These are phyloP conservation scores for Mionectes olivaceus DNA, from an alignment of 2,797 vertebrate genomes.

Conservation along the genomic window DNA sequence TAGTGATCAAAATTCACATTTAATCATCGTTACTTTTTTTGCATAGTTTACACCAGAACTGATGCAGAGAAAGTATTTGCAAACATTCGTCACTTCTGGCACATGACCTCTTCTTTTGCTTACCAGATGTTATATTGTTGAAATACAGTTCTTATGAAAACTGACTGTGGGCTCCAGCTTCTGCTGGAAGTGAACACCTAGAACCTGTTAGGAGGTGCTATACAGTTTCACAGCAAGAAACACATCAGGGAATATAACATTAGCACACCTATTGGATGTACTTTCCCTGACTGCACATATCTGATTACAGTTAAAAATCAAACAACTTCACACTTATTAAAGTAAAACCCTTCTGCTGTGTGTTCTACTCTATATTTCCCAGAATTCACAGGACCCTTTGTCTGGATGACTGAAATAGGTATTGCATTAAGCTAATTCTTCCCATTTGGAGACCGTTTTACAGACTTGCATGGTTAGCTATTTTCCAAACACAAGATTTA, in stretches of 20 bases:
- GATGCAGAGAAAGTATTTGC: not conserved
- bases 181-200: not conserved
- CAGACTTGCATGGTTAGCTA: not conserved
- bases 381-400: not conserved
- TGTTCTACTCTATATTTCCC: not conserved
- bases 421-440: not conserved
- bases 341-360: not conserved
- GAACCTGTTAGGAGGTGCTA: not conserved
- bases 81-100: not conserved
- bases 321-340: not conserved
- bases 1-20: not conserved
- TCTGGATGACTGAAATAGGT: not conserved
- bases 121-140: not conserved
- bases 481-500: not conserved
- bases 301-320: not conserved
- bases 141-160: not conserved
- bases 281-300: not conserved
- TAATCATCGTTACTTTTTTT: not conserved
- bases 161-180: not conserved
- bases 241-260: not conserved
- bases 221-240: not conserved
- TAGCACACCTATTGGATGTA: not conserved
- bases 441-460: not conserved
- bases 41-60: not conserved
- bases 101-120: not conserved